Evolutionary conservation across 2,888 invertebrate species (phyloP).

Genomic region (Cataglyphis altisquamis): DNA sequence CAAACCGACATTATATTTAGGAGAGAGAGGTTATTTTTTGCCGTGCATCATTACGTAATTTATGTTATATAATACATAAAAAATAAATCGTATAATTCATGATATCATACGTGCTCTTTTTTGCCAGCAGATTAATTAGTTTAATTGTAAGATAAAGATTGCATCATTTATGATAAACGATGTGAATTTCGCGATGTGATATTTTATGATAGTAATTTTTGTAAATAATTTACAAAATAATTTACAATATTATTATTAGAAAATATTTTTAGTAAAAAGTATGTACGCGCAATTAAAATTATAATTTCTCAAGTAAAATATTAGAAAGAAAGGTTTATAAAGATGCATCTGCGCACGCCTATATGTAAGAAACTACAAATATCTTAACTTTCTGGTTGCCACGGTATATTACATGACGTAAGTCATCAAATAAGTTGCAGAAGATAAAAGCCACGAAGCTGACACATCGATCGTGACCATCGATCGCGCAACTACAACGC

Average conservation of each 20-base stretch:
- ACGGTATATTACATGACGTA: constrained; percentile 13
- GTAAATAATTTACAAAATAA: neutral
- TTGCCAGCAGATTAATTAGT: neutral
- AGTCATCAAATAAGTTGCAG: constrained; percentile 64
- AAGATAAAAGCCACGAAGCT: constrained; percentile 57
- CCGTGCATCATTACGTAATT: constrained; percentile 15
- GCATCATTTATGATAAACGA: neutral
- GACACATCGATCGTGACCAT: constrained; percentile 46
- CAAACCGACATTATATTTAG: neutral
- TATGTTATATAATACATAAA: constrained; percentile 6
- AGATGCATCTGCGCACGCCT: neutral
- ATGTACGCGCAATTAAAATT: neutral
- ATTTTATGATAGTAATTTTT: neutral
- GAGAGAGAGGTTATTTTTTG: constrained; percentile 25
- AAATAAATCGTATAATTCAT: neutral
- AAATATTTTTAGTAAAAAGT: neutral
- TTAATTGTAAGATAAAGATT: neutral
- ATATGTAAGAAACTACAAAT: neutral
- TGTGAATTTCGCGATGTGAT: neutral
- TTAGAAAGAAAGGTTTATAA: neutral
- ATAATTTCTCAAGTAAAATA: neutral
- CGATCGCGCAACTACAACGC: constrained; percentile 39
- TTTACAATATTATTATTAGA: neutral
- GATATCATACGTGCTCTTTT: neutral
- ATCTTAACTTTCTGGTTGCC: constrained; percentile 1